phyloP scores from a whole-genome alignment of 92 coral and sea anemone genomes.

The Micromussa lordhowensis region DNA sequence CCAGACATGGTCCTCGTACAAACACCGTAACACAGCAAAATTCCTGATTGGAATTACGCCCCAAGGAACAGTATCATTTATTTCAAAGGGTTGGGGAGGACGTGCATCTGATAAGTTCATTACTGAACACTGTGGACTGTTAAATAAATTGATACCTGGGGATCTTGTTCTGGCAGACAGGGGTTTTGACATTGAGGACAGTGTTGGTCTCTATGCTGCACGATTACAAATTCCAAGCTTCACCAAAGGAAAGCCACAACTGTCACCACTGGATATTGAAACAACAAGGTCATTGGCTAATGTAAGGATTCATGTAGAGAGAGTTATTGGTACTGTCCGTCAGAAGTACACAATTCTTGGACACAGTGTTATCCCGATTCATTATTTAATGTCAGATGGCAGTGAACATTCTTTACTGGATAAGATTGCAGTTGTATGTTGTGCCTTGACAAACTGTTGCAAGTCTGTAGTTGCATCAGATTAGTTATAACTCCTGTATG shows the following conservation, averaged over 20 bases:
- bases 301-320: slow-evolving; percentile 75
- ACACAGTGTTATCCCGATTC: slow-evolving; percentile 57
- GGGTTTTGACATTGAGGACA: slow-evolving; percentile 65
- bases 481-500: slow-evolving; percentile 19
- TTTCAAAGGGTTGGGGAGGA: slow-evolving; percentile 70
- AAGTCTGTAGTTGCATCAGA: slow-evolving; percentile 67
- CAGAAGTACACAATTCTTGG: slow-evolving; percentile 74
- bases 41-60: not conserved
- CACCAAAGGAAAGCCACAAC: slow-evolving; percentile 65
- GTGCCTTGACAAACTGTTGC: slow-evolving; percentile 78
- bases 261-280: slow-evolving; percentile 54
- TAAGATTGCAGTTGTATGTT: slow-evolving; percentile 73
- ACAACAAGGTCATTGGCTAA: slow-evolving; percentile 66
- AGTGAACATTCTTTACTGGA: slow-evolving; percentile 60
- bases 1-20: not conserved
- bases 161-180: slow-evolving; percentile 12
- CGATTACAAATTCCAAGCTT: slow-evolving; percentile 60
- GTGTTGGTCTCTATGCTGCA: slow-evolving; percentile 59
- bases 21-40: too few relatives aligned
- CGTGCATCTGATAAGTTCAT: slow-evolving; percentile 58
- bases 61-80: not conserved
- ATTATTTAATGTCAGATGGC: slow-evolving; percentile 60
- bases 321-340: slow-evolving; percentile 65
- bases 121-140: slow-evolving; percentile 61
- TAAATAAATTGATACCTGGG: slow-evolving; percentile 60